Base-by-base conservation (phyloP, 64 coral and sea anemone species). In the Catalaphyllia jardinei region DNA sequence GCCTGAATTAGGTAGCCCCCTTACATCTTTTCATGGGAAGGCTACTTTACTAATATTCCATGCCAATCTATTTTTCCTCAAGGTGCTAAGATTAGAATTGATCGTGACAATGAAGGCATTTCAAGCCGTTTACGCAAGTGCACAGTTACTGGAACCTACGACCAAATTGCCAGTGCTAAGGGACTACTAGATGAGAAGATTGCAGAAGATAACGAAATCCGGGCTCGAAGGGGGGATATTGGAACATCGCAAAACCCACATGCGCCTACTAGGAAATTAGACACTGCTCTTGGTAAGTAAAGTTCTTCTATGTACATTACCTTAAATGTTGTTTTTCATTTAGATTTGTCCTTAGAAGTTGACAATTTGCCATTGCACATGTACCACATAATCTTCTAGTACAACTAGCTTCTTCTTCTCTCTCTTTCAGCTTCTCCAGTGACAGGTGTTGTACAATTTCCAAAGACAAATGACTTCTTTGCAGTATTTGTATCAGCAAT, bases 121-220 rank as follows among this genome's bases (percentile, higher is more conserved):
- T 35, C 33, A 49, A 76, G 31, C 52, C n/a, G 42, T 46, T 19
- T 76, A 20, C 28, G 90, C 0, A 87, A 79, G 74, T 92, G 90
- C 33, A 76, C 74, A 52, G 71, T 92, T 2, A 87, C 60, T n/a
- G 90, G 90, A 27, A 92, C 90, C 8, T 31, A 63, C 8, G 90
- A 92, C 30, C 90, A 92, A 67, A 92, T 92, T 67, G 83, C 90
- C 28, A 87, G 20, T 87, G 90, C 90, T n/a, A 92, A 92, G 31
- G 90, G 90, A 33, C 75, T 92, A 17, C 59, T 92, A 0, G 83
- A 92, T 92, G 90, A 92, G 24, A 86, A 86, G 46, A 39, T 92
- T 16, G 90, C 82, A 8, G 90, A 92, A 71, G 72, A 92, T 60
- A 61, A 87, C n/a, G 72, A 75, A 84, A 84, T 84, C 14, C 18